These are phyloP conservation scores for Sycophila sp. DNA, from an alignment of 1,140 invertebrate genomes.

Conservation along the genomic window DNA sequence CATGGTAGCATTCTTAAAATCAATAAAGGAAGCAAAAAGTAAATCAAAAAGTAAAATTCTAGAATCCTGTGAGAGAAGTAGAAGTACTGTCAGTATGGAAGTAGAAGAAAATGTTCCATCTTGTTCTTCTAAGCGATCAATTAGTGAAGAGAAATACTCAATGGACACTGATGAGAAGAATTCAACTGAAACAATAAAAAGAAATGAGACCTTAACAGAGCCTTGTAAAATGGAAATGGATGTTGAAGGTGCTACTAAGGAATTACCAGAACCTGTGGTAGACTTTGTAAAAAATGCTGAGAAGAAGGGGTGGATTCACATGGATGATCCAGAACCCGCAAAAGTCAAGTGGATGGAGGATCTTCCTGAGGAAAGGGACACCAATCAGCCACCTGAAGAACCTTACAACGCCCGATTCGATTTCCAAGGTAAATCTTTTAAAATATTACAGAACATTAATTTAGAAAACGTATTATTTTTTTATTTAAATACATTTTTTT, in stretches of 20 bases:
- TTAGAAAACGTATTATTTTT: conserved; percentile 47
- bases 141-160: no score
- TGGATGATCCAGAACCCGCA: conserved; percentile 82
- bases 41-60: conserved; percentile 33
- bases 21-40: conserved; percentile 61
- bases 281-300: conserved; percentile 72
- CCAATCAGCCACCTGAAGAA: conserved; percentile 61
- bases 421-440: conserved; percentile 66
- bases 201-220: background rate
- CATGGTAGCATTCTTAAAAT: conserved; percentile 74
- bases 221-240: conserved; percentile 23
- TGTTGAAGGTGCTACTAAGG: conserved; percentile 24
- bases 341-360: conserved; percentile 88
- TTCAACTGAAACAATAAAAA: background rate
- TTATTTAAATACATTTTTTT: conserved; percentile 46
- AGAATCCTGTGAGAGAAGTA: background rate
- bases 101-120: background rate
- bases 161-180: conserved; percentile 11
- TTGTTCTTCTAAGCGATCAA: background rate
- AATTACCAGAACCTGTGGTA: conserved; percentile 63
- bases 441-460: no score
- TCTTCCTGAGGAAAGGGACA: conserved; percentile 58
- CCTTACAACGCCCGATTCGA: conserved; percentile 78
- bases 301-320: conserved; percentile 81
- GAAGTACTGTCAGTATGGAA: background rate